A percentile compares a stretch with the other conserved stretches of the same genome.
Conservation (phyloP, 2,113 vertebrate genomes). For the Rhegmatorhina hoffmannsi region DNA sequence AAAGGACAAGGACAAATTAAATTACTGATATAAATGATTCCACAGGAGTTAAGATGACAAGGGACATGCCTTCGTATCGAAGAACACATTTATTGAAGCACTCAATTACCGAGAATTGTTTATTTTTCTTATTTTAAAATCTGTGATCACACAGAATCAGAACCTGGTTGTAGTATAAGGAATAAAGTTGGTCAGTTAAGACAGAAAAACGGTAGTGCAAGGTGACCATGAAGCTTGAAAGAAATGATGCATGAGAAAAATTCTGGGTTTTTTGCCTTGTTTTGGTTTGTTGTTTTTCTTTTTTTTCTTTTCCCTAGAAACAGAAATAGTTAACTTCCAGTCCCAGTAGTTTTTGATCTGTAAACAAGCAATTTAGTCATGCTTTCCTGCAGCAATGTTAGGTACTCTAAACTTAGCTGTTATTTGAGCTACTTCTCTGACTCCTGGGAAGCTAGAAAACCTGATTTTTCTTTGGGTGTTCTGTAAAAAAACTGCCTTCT, state of each 20-base stretch:
- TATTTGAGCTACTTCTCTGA: background rate
- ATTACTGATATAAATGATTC: background rate
- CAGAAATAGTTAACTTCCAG: background rate
- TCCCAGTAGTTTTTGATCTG: background rate
- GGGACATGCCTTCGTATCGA: background rate
- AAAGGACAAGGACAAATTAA: background rate
- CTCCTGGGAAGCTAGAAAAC: background rate
- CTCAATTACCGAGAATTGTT: background rate
- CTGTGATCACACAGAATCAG: background rate
- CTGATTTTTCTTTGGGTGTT: background rate
- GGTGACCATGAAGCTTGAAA: background rate
- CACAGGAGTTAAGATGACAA: background rate
- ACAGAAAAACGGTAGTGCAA: background rate
- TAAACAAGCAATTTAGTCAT: background rate
- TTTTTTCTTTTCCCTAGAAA: background rate
- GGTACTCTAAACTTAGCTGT: background rate
- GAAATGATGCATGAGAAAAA: background rate
- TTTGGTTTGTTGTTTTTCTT: background rate
- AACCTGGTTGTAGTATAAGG: background rate
- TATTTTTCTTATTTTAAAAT: slow-evolving; percentile 5
- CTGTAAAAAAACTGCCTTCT: background rate
- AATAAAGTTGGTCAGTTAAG: background rate
- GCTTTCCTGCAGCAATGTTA: background rate
- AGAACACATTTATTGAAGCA: background rate
- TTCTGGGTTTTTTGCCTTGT: background rate